Evolutionary conservation across 2,888 invertebrate species (phyloP).

Genomic region (Fissipunctia ypsillon): DNA sequence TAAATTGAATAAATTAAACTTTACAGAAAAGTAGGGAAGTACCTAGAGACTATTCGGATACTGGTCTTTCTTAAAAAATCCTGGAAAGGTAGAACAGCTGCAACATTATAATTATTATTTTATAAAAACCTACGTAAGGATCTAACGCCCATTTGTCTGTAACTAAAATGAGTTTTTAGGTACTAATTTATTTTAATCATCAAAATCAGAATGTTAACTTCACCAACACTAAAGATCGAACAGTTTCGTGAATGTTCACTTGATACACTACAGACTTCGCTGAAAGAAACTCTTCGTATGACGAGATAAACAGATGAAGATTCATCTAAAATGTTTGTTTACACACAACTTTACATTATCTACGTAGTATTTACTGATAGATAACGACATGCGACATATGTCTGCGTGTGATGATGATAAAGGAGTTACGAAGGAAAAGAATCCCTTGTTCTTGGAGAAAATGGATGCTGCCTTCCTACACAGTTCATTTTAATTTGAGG

Average conservation of each 20-base stretch:
- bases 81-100: background rate
- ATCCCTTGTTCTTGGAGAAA: background rate
- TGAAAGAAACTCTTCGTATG: background rate
- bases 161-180: background rate
- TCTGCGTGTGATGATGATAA: background rate
- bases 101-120: background rate
- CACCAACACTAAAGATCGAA: background rate
- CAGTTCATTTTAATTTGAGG: background rate
- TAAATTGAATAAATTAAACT: background rate
- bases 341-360: slow-evolving; percentile 32
- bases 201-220: background rate
- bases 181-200: background rate
- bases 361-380: slow-evolving; percentile 36
- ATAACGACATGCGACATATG: slow-evolving; percentile 26
- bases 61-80: background rate
- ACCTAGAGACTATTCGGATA: background rate
- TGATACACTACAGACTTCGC: background rate
- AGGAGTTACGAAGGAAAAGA: background rate
- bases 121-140: background rate
- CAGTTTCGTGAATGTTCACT: background rate
- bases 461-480: background rate
- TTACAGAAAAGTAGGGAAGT: background rate
- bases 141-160: background rate
- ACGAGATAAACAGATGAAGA: slow-evolving; percentile 4
- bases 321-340: slow-evolving; percentile 32